phyloP scores from a whole-genome alignment of 2,113 vertebrate genomes.

The Tretioscincus oriximinensis region DNA sequence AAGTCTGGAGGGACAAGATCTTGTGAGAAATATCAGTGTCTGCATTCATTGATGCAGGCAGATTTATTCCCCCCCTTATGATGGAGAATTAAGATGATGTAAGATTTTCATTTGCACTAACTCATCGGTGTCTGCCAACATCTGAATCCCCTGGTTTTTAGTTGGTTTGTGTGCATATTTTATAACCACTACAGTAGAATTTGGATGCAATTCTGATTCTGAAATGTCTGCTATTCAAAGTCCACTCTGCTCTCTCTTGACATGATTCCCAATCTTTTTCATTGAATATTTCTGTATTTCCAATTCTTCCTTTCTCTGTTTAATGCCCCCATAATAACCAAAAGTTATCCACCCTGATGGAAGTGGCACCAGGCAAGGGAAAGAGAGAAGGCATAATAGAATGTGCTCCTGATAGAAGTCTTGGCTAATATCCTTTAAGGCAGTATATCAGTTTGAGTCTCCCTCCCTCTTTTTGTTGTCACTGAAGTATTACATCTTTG shows the following conservation, averaged over 20 bases:
- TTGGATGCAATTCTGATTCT: neutral
- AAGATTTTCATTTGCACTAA: conserved; percentile 66
- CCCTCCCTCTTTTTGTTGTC: no score
- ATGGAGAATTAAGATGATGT: conserved; percentile 57
- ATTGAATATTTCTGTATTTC: neutral
- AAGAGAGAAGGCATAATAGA: neutral
- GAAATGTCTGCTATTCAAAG: neutral
- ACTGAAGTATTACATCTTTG: no score
- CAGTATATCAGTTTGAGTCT: neutral
- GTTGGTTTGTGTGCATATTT: conserved; percentile 52
- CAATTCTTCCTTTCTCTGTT: neutral
- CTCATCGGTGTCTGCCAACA: conserved; percentile 50
- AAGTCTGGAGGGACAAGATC: conserved; percentile 55
- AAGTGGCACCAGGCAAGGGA: neutral
- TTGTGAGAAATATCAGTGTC: conserved; percentile 55
- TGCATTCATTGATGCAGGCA: conserved; percentile 50
- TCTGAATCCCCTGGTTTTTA: conserved; percentile 52
- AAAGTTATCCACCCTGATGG: neutral
- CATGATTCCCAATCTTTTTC: neutral
- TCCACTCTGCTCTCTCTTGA: neutral
- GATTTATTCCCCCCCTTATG: conserved; percentile 54
- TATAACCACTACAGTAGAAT: neutral
- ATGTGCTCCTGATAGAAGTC: neutral
- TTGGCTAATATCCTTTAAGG: neutral
- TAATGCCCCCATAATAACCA: neutral